Evolutionary conservation across 1,140 invertebrate species (phyloP).

Genomic region (Wasmannia auropunctata): DNA sequence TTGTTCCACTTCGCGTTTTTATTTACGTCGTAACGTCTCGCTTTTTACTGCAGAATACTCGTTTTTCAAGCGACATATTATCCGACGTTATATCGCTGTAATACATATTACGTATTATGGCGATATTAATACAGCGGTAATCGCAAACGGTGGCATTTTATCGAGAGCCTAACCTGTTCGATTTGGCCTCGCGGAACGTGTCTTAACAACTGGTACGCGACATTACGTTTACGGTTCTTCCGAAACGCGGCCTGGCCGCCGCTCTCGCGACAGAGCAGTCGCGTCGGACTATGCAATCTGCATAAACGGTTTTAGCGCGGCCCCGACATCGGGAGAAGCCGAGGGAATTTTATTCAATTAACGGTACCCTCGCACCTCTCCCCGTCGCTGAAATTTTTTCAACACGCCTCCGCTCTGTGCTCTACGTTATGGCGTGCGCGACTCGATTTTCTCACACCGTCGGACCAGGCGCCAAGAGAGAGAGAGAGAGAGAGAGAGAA

Average conservation of each 20-base stretch:
- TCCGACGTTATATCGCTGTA: constrained; percentile 31
- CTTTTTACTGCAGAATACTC: constrained; percentile 42
- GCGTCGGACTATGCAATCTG: constrained; percentile 40
- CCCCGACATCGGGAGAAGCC: constrained; percentile 24
- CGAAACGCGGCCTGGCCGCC: constrained; percentile 51
- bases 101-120: not conserved
- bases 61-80: constrained; percentile 60
- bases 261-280: constrained; percentile 32
- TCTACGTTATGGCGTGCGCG: constrained; percentile 16
- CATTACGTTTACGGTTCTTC: constrained; percentile 63
- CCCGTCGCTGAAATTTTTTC: not conserved
- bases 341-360: constrained; percentile 64
- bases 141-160: constrained; percentile 65
- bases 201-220: constrained; percentile 54
- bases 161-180: constrained; percentile 50
- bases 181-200: constrained; percentile 45
- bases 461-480: constrained; percentile 38
- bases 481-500: constrained; percentile 27
- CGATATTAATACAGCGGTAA: constrained; percentile 10
- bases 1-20: not conserved
- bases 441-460: constrained; percentile 63
- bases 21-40: constrained; percentile 36
- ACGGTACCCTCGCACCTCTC: constrained; percentile 49
- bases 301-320: constrained; percentile 54
- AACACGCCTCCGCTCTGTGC: not conserved